Percentiles rank a stretch among this genome's conserved stretches.
Conservation (phyloP, 2,797 vertebrate genomes). For the Pelodytes ibericus region DNA sequence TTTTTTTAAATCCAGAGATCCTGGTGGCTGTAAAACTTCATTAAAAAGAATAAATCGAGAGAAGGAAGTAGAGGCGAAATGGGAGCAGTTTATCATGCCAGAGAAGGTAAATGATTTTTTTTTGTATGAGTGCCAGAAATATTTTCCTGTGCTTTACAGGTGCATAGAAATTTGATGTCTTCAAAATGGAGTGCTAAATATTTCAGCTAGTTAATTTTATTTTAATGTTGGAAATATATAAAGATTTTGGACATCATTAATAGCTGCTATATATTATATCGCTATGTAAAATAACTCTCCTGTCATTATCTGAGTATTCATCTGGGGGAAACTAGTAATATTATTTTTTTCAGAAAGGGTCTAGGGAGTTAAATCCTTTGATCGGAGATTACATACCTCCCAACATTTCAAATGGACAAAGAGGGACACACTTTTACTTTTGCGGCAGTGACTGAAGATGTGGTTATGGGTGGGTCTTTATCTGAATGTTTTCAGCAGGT, state of each 20-base stretch:
- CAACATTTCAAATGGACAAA: too few species aligned
- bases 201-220: slow-evolving; percentile 40
- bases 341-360: too few species aligned
- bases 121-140: slow-evolving; percentile 35
- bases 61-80: slow-evolving; percentile 67
- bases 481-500: too few species aligned
- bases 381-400: too few species aligned
- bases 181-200: slow-evolving; percentile 37
- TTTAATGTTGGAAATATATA: slow-evolving; percentile 32
- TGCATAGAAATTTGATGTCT: slow-evolving; percentile 38
- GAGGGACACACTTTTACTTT: too few species aligned
- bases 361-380: too few species aligned
- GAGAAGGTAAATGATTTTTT: slow-evolving; percentile 65
- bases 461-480: too few species aligned
- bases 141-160: slow-evolving; percentile 38
- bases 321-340: too few species aligned
- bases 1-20: slow-evolving; percentile 72
- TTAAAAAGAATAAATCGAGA: slow-evolving; percentile 71
- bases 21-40: slow-evolving; percentile 70
- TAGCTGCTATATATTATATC: slow-evolving; percentile 12
- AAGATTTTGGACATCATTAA: neutral
- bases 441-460: too few species aligned
- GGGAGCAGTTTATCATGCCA: slow-evolving; percentile 70
- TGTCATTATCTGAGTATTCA: too few species aligned
- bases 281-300: too few species aligned